Percentiles rank a stretch among this genome's conserved stretches.
phyloP scores from a whole-genome alignment of 2,797 vertebrate genomes.

The Karalla daura region DNA sequence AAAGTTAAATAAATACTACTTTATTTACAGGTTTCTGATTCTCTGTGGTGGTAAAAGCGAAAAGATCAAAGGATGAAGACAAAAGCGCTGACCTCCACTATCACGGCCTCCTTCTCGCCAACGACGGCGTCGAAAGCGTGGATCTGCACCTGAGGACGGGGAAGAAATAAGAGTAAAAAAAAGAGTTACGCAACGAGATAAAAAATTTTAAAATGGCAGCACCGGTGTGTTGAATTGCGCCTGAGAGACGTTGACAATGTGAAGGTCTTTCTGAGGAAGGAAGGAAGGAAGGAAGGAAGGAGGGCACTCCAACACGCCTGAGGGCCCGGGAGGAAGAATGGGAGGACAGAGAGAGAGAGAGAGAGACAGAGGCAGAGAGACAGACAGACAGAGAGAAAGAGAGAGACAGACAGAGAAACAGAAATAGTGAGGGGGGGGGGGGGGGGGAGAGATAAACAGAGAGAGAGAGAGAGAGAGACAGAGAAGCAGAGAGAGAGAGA shows the following conservation, averaged over 20 bases:
- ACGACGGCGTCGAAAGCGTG: constrained; percentile 81
- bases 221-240: neutral
- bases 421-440: neutral
- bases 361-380: no score
- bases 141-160: constrained; percentile 82
- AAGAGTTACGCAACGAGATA: neutral
- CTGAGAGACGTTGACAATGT: neutral
- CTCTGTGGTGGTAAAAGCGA: fast-evolving
- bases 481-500: neutral
- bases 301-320: neutral
- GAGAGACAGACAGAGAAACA: neutral
- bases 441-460: neutral
- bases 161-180: no score
- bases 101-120: constrained; percentile 83
- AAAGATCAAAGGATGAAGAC: neutral
- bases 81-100: constrained; percentile 83
- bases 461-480: neutral
- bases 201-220: neutral
- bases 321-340: neutral
- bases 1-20: no score
- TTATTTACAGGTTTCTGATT: neutral
- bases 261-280: neutral
- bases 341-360: neutral
- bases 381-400: neutral
- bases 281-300: neutral